Percentiles rank a stretch among this genome's conserved stretches.
phyloP scores from a whole-genome alignment of 2,797 vertebrate species.

The Pangasius djambal region DNA sequence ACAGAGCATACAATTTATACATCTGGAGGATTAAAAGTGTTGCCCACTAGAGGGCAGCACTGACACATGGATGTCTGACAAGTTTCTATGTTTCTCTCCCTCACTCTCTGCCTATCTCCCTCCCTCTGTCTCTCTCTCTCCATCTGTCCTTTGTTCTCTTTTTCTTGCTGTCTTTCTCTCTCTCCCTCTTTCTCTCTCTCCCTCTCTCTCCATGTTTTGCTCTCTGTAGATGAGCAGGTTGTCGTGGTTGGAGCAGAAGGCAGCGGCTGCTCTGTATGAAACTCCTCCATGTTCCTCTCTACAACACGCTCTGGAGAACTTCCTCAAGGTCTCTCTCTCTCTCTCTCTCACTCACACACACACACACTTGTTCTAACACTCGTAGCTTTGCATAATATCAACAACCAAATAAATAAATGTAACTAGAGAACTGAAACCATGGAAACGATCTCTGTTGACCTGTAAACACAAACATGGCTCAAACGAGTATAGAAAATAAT shows the following conservation, averaged over 20 bases:
- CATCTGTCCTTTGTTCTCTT: too few species aligned
- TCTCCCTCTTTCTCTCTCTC: background rate
- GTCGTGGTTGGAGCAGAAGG: slow-evolving; percentile 89
- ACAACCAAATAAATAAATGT: background rate
- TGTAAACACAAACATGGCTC: background rate
- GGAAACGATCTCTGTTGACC: background rate
- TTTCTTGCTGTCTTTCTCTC: too few species aligned
- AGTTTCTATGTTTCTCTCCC: background rate
- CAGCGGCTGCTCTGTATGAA: slow-evolving; percentile 83
- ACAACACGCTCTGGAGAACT: slow-evolving; percentile 87
- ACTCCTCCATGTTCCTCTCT: slow-evolving; percentile 79
- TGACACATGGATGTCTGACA: too few species aligned
- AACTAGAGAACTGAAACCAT: background rate
- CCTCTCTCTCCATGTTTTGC: background rate
- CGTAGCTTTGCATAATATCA: background rate
- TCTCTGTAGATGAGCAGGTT: slow-evolving; percentile 82
- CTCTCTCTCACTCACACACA: background rate
- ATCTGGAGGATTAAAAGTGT: too few species aligned
- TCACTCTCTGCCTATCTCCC: too few species aligned
- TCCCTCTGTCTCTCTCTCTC: background rate
- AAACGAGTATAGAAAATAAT: background rate
- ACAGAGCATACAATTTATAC: background rate
- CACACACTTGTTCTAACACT: background rate
- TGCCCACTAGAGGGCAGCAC: background rate
- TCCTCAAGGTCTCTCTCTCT: slow-evolving; percentile 80